A percentile compares a stretch with the other conserved stretches of the same genome.
Evolutionary conservation across 2,797 vertebrate species (phyloP).

Genomic region (Hemitrygon akajei): DNA sequence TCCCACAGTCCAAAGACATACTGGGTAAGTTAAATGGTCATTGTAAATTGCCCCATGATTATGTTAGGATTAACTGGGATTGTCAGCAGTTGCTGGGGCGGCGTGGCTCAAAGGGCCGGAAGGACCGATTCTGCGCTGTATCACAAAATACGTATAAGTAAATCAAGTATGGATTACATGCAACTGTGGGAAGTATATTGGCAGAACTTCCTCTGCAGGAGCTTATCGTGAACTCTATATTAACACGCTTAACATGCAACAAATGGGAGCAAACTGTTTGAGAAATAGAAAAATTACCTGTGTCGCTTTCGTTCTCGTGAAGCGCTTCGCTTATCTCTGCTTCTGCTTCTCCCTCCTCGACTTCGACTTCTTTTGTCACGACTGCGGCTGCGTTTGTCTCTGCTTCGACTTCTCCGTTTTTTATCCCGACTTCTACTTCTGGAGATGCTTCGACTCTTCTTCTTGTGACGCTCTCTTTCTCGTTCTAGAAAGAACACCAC

Average conservation of each 20-base stretch:
- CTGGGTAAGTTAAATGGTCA: no score
- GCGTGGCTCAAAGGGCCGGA: no score
- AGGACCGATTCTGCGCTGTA: no score
- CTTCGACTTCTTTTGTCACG: constrained; percentile 47
- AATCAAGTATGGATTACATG: background rate
- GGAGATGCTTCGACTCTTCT: constrained; percentile 57
- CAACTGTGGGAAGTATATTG: background rate
- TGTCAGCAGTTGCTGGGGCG: no score
- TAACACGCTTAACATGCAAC: background rate
- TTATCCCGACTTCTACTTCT: constrained; percentile 40
- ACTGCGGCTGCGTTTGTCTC: constrained; percentile 59
- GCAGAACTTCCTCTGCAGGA: background rate
- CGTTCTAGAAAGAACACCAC: constrained; percentile 48
- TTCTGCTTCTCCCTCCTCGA: constrained; percentile 48
- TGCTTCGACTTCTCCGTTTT: constrained; percentile 39
- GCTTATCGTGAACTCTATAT: background rate
- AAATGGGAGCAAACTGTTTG: background rate
- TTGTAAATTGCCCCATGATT: no score
- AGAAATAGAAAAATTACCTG: constrained; percentile 49
- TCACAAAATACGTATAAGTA: no score
- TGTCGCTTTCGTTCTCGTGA: constrained; percentile 62
- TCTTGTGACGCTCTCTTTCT: constrained; percentile 58
- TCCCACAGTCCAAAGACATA: no score
- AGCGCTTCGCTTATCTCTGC: constrained; percentile 56
- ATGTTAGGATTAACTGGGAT: no score